Evolutionary conservation across 2,888 invertebrate genomes (phyloP).

Genomic region (Cenopis cana): DNA sequence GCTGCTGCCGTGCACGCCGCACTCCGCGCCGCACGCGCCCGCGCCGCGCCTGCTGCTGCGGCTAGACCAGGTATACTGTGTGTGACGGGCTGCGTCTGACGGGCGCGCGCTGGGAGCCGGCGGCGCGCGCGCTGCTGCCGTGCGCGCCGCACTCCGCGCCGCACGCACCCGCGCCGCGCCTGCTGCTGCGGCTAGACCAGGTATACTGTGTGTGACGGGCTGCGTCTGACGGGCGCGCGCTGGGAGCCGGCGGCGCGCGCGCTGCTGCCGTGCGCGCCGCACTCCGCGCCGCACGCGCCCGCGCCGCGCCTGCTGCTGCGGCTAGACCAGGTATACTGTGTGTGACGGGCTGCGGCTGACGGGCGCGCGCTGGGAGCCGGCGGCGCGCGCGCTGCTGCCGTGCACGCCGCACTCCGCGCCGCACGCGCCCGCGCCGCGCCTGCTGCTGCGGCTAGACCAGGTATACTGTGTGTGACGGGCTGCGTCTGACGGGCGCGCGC

Average conservation of each 20-base stretch:
- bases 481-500: no score
- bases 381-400: no score
- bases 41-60: slow-evolving; percentile 69
- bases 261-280: slow-evolving; percentile 47
- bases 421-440: slow-evolving; percentile 62
- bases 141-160: slow-evolving; percentile 47
- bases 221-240: slow-evolving; percentile 46
- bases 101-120: no score
- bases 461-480: no score
- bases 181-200: slow-evolving; percentile 56
- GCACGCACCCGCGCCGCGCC: slow-evolving; percentile 62
- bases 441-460: slow-evolving; percentile 53
- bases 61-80: slow-evolving; percentile 49
- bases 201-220: slow-evolving; percentile 18
- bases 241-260: slow-evolving; percentile 37
- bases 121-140: slow-evolving; percentile 47
- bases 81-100: slow-evolving; percentile 46
- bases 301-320: slow-evolving; percentile 68
- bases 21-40: slow-evolving; percentile 59
- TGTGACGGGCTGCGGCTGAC: slow-evolving; percentile 33
- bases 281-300: slow-evolving; percentile 46
- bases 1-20: slow-evolving; percentile 49
- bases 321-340: slow-evolving; percentile 43
- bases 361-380: no score
- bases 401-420: slow-evolving; percentile 47